These are phyloP conservation scores for Lasiommata megera DNA, from an alignment of 2,888 invertebrate genomes.

Conservation along the genomic window DNA sequence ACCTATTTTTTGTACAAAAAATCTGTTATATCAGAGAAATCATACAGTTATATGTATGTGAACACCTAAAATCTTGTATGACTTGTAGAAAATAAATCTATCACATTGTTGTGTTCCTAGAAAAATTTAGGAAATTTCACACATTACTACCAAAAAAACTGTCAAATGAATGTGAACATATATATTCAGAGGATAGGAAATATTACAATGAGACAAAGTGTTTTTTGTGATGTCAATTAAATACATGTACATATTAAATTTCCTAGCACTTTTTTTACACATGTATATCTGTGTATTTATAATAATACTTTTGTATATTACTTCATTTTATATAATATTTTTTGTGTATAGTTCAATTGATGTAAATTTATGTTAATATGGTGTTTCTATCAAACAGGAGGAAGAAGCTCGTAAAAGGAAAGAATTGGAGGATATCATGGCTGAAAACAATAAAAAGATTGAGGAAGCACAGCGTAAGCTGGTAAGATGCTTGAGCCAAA, in stretches of 20 bases:
- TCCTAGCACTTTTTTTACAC: background rate
- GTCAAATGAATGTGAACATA: background rate
- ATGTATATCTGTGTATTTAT: constrained; percentile 12
- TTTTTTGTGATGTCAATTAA: background rate
- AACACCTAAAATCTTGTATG: constrained; percentile 15
- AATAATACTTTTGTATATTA: constrained; percentile 16
- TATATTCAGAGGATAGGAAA: background rate
- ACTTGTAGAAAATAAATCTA: constrained; percentile 17
- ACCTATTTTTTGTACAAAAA: constrained; percentile 75
- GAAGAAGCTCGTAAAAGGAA: constrained; percentile 97
- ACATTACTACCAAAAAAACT: background rate
- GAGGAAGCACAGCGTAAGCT: constrained; percentile 98
- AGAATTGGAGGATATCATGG: constrained; percentile 97
- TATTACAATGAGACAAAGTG: background rate
- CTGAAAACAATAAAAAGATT: constrained; percentile 98
- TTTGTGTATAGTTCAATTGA: constrained; percentile 32
- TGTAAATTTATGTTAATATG: constrained; percentile 28
- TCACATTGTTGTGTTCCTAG: background rate
- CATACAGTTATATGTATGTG: constrained; percentile 8
- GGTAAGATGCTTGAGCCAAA: constrained; percentile 80
- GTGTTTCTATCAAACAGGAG: constrained; percentile 90
- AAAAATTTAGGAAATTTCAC: background rate
- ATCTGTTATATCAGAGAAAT: constrained; percentile 38
- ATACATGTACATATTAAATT: background rate
- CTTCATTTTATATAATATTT: constrained; percentile 20